Base-by-base conservation (phyloP, 1,140 invertebrate genomes). In the Himalopsyche phryganea region DNA sequence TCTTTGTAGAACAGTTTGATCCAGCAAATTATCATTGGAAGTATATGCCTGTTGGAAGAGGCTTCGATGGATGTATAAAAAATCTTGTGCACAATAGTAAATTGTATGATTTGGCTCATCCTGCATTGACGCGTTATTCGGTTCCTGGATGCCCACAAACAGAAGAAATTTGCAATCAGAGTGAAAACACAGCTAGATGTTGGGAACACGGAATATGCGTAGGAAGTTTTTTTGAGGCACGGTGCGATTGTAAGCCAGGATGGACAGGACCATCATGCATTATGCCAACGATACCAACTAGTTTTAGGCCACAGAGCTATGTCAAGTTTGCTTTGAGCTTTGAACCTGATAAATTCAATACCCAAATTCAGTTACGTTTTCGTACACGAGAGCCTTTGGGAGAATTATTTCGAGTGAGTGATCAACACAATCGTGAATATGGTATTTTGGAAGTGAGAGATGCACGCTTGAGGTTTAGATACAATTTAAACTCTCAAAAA, bases 21-120 rank as follows among this genome's bases (percentile, higher is more conserved):
- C 77, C 80, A 18, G 70, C 71, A 1, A 70, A 77, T 10, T 83
- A 80, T 50, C 68, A 74, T 9, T 80, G 73, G 76, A 69, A 70
- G 47, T 75, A 76, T 50, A 77, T 81, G 15, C 81, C 81, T 17
- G 70, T 70, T 47, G 80, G 72, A 4, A 75, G 75, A 62, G 79
- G 75, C 1, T 89, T 87, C 67, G 77, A 81, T 61, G 86, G 86
- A 2, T 89, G 86, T 70, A 82, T 89, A 32, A 78, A 81, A 50
- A 87, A 88, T 63, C 69, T 89, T 1, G 71, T 85, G 33, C 85
- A 87, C 66, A 87, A 89, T 66, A 85, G 84, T 59, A 76, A 82
- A 69, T 82, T 85, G 61, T 77, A 86, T 66, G 85, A 87, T 65
- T 68, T 87, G 19, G 80, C 81, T 2, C 74, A 80, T 58, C 77